Conservation (phyloP, 1,140 invertebrate genomes). For the Mylabris phalerata region DNA sequence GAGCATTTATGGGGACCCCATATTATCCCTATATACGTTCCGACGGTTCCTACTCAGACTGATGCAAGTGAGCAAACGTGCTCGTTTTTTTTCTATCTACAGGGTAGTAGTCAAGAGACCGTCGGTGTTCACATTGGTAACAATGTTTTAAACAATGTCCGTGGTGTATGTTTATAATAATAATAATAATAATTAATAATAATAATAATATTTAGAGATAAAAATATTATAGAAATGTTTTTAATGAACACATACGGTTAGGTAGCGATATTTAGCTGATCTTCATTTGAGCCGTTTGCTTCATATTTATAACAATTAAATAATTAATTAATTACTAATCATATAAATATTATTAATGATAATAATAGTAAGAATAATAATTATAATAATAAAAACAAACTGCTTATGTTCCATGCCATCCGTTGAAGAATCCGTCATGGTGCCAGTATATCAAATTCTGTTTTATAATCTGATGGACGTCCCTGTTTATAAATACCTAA, state of each 20-base stretch:
- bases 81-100: conserved; percentile 16
- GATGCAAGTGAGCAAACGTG: conserved; percentile 7
- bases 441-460: conserved; percentile 7
- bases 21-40: background rate
- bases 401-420: conserved; percentile 40
- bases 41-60: conserved; percentile 10
- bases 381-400: conserved; percentile 27
- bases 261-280: conserved; percentile 9
- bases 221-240: background rate
- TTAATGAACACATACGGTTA: conserved; percentile 5
- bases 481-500: conserved; percentile 23
- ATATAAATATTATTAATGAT: too few relatives aligned
- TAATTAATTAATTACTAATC: too few relatives aligned
- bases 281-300: conserved; percentile 12
- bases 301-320: background rate
- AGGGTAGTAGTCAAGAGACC: conserved; percentile 32
- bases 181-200: too few relatives aligned
- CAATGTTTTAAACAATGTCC: conserved; percentile 6
- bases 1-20: background rate
- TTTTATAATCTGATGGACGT: conserved; percentile 16
- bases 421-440: conserved; percentile 18
- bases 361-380: background rate
- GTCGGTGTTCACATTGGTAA: conserved; percentile 9
- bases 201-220: too few relatives aligned
- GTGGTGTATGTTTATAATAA: conserved; percentile 10